Percentiles rank a stretch among this genome's conserved stretches.
Conservation (phyloP, 2,113 vertebrate genomes). For the Brachyhypopomus occidentalis region DNA sequence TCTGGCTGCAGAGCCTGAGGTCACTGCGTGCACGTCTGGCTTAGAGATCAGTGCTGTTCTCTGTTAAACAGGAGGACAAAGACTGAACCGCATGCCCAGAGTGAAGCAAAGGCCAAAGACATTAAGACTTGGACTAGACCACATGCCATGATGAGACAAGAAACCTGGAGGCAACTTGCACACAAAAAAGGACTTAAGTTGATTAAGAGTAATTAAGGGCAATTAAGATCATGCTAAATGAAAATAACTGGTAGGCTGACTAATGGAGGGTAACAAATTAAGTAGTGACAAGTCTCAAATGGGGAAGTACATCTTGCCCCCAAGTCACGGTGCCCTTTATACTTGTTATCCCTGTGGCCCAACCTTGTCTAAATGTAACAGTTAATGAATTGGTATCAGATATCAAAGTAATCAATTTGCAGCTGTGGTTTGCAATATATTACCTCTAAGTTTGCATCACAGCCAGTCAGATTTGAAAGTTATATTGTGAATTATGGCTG, state of each 20-base stretch:
- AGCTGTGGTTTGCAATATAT: neutral
- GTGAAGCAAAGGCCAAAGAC: neutral
- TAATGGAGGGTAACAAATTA: neutral
- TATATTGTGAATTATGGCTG: neutral
- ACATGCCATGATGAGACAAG: neutral
- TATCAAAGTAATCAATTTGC: neutral
- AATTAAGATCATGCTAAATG: slow-evolving; percentile 8
- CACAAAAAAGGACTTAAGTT: neutral
- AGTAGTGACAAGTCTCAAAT: neutral
- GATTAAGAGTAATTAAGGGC: slow-evolving; percentile 7
- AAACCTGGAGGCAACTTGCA: slow-evolving; percentile 3
- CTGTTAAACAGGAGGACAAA: slow-evolving; percentile 1
- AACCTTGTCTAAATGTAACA: neutral
- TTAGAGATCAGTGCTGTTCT: neutral
- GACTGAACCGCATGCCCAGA: neutral
- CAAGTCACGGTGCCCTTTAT: neutral
- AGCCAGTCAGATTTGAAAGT: neutral
- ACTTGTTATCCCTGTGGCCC: neutral
- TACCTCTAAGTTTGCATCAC: neutral
- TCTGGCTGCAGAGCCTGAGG: neutral
- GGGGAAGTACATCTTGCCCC: neutral
- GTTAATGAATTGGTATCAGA: neutral
- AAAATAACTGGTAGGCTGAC: neutral
- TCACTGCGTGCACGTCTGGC: neutral
- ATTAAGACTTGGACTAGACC: neutral